These are phyloP conservation scores for Dasyurus viverrinus DNA, from an alignment of 2,113 vertebrate genomes.

Conservation along the genomic window DNA sequence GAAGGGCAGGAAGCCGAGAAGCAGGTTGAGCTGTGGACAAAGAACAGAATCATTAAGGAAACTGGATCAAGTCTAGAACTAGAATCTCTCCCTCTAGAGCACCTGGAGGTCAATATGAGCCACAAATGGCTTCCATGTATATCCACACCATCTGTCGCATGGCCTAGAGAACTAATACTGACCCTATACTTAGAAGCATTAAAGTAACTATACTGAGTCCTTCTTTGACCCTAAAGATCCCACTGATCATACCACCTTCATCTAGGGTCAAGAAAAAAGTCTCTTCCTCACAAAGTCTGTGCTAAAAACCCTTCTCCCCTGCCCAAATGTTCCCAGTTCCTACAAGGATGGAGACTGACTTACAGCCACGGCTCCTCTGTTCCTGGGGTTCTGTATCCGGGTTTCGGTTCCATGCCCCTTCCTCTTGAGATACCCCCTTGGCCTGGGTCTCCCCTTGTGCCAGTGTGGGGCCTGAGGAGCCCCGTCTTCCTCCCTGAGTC, in stretches of 20 bases:
- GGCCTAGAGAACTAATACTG: background rate
- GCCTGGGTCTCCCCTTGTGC: conserved; percentile 37
- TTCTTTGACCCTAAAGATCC: background rate
- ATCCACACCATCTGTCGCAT: rapidly evolving
- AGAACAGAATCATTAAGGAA: conserved; percentile 46
- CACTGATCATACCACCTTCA: background rate
- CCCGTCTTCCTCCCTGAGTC: background rate
- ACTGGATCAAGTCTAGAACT: background rate
- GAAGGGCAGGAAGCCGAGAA: conserved; percentile 19
- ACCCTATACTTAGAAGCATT: background rate
- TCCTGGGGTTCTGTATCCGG: conserved; percentile 13
- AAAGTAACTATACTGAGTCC: background rate
- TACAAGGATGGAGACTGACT: conserved; percentile 41
- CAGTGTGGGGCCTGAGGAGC: background rate
- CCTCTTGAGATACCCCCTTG: conserved; percentile 14
- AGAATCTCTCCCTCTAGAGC: background rate
- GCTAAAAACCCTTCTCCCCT: background rate
- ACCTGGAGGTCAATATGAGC: background rate
- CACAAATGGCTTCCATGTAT: no score
- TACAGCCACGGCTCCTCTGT: conserved; percentile 45
- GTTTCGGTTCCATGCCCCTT: background rate
- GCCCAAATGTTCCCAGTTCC: background rate
- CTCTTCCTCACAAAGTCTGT: background rate
- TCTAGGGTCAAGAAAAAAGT: background rate
- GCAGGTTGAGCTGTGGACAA: conserved; percentile 47